Conservation (phyloP, 1,140 invertebrate genomes). For the Brachystomella parvula region DNA sequence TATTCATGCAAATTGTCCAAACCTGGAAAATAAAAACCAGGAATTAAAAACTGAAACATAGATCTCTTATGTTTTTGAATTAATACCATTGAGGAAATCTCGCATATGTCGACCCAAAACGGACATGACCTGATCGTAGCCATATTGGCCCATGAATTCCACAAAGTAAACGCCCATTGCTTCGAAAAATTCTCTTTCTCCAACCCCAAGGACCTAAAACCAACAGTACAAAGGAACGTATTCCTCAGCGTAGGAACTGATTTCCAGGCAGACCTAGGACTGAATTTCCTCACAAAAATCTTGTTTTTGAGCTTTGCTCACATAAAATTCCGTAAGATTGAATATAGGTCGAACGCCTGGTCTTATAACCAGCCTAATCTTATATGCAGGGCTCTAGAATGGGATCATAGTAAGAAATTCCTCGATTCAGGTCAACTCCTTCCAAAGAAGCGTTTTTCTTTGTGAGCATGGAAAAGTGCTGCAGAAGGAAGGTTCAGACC, state of each 20-base stretch:
- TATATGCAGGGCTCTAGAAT: too few species aligned
- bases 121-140: conserved; percentile 82
- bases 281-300: not conserved
- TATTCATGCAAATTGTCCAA: conserved; percentile 96
- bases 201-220: conserved; percentile 50
- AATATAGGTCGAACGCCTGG: too few species aligned
- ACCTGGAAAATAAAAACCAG: conserved; percentile 38
- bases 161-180: conserved; percentile 85
- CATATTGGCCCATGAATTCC: conserved; percentile 81
- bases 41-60: not conserved
- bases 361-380: too few species aligned
- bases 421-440: too few species aligned
- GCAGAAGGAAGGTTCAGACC: too few species aligned
- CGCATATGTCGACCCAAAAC: conserved; percentile 85
- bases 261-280: not conserved
- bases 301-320: too few species aligned
- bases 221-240: not conserved
- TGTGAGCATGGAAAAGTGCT: too few species aligned
- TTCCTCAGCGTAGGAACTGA: too few species aligned
- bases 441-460: too few species aligned
- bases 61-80: not conserved
- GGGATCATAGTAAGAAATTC: too few species aligned
- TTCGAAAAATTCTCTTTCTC: conserved; percentile 78
- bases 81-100: conserved; percentile 81
- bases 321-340: too few species aligned